Evolutionary conservation across 2,888 invertebrate genomes (phyloP).

Genomic region (Blomia tropicalis): DNA sequence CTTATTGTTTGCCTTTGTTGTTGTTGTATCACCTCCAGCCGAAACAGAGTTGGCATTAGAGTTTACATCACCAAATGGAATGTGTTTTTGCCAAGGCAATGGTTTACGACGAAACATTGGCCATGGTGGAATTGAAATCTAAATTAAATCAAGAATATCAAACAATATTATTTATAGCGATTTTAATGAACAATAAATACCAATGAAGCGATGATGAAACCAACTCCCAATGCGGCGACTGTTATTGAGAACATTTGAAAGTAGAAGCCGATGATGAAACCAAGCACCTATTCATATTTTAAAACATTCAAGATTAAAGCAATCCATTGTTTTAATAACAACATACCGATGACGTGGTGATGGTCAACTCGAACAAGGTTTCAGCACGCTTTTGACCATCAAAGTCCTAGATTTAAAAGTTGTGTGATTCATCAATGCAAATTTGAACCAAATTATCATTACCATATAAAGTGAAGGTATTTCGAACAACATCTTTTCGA

Average conservation of each 20-base stretch:
- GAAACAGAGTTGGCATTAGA: not conserved
- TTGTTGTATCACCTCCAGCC: not conserved
- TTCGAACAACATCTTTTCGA: not conserved
- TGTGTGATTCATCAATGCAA: not conserved
- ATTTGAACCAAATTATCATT: not conserved
- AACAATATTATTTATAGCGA: not conserved
- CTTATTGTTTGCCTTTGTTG: not conserved
- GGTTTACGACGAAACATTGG: slow-evolving; percentile 77
- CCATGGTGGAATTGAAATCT: slow-evolving; percentile 88
- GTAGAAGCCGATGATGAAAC: slow-evolving; percentile 76
- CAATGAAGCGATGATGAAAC: slow-evolving; percentile 67
- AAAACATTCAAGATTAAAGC: not conserved
- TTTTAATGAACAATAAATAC: slow-evolving; percentile 42
- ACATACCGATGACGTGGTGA: slow-evolving; percentile 66
- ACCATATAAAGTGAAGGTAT: slow-evolving; percentile 5
- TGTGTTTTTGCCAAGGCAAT: slow-evolving; percentile 66
- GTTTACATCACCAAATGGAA: not conserved
- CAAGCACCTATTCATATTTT: slow-evolving; percentile 48
- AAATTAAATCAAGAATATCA: slow-evolving; percentile 22
- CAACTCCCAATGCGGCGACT: slow-evolving; percentile 76
- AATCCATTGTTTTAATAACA: too few relatives aligned
- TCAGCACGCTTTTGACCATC: slow-evolving; percentile 80
- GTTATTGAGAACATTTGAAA: slow-evolving; percentile 92
- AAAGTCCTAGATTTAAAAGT: slow-evolving; percentile 50
- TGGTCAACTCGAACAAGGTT: slow-evolving; percentile 69